Percentiles rank a stretch among this genome's conserved stretches.
phyloP scores from a whole-genome alignment of 2,113 vertebrate genomes.

The Caretta caretta region DNA sequence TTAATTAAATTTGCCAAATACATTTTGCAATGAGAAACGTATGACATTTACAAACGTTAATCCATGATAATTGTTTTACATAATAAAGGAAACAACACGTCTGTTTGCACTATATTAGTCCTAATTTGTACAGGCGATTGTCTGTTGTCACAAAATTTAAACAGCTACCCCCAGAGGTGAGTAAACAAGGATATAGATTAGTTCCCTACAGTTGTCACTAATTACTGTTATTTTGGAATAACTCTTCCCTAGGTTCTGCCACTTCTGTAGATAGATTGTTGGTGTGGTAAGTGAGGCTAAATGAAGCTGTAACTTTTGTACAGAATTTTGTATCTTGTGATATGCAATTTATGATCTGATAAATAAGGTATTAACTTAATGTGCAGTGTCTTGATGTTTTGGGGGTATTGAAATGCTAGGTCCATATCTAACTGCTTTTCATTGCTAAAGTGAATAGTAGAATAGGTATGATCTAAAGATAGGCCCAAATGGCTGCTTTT shows the following conservation, averaged over 20 bases:
- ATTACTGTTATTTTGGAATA: neutral
- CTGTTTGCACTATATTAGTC: neutral
- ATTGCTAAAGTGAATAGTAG: neutral
- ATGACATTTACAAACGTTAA: neutral
- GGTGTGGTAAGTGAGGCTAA: neutral
- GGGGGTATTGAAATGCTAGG: neutral
- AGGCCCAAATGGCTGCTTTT: neutral
- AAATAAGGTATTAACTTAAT: neutral
- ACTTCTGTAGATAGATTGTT: neutral
- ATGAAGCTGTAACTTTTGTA: neutral
- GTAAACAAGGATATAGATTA: neutral
- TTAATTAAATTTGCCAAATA: neutral
- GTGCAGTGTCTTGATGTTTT: neutral
- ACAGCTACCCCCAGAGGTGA: fast-evolving
- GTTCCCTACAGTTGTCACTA: neutral
- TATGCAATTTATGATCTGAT: neutral
- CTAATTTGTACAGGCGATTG: neutral
- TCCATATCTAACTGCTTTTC: neutral
- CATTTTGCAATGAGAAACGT: neutral
- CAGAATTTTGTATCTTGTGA: neutral
- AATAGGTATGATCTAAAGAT: neutral
- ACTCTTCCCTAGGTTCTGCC: neutral
- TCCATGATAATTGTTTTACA: neutral
- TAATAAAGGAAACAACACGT: neutral
- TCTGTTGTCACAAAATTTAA: neutral